Conservation (phyloP, 2,888 invertebrate genomes). For the Polyploca ridens region DNA sequence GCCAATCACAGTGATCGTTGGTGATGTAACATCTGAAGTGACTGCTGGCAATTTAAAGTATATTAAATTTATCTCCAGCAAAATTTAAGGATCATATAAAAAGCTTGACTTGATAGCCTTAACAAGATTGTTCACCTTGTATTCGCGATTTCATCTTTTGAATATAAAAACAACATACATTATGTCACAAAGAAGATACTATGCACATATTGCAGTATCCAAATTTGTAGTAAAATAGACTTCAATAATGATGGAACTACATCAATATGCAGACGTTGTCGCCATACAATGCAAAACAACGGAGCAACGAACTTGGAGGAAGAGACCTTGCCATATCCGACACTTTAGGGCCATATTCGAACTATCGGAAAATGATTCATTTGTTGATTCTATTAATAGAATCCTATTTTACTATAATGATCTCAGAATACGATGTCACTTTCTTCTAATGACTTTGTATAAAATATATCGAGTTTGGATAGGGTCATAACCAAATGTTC, state of each 20-base stretch:
- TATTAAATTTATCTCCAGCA: constrained; percentile 23
- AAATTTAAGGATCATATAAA: constrained; percentile 21
- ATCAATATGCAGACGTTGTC: constrained; percentile 77
- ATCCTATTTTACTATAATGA: constrained; percentile 16
- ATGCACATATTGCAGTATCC: background rate
- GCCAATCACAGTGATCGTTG: constrained; percentile 45
- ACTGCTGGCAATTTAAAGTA: constrained; percentile 41
- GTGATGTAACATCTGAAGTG: constrained; percentile 53
- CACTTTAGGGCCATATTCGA: constrained; percentile 56
- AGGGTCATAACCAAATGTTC: background rate
- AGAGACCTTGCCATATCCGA: constrained; percentile 71
- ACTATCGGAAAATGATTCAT: constrained; percentile 61
- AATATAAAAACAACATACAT: background rate
- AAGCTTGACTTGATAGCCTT: constrained; percentile 11
- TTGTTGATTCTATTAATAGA: constrained; percentile 53
- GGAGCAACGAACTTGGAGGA: constrained; percentile 77
- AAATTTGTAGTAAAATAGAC: background rate
- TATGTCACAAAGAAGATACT: background rate
- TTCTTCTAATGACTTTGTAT: background rate
- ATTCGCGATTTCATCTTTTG: background rate
- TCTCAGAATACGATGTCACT: background rate
- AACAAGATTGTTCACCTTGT: constrained; percentile 1
- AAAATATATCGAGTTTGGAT: background rate
- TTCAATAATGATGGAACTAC: constrained; percentile 19
- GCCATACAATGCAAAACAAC: constrained; percentile 70